Evolutionary conservation across 1,140 invertebrate species (phyloP).

Genomic region (Vanessa tameamea): DNA sequence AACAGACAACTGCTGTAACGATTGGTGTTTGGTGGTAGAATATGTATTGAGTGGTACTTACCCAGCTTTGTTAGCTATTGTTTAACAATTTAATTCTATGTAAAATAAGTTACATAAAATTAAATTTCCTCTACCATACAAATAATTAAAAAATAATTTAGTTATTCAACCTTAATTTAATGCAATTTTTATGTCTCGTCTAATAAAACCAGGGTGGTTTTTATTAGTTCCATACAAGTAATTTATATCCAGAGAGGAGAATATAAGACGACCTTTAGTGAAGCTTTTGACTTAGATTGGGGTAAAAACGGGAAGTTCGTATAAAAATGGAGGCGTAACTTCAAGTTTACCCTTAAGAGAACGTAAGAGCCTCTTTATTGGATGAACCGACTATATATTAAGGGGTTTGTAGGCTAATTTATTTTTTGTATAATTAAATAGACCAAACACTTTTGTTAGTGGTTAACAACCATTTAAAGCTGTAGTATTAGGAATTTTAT

Average conservation of each 20-base stretch:
- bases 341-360: constrained; percentile 3
- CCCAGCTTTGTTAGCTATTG: no score
- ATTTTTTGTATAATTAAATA: constrained; percentile 1
- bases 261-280: constrained; percentile 1
- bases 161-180: not conserved
- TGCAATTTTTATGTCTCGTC: not conserved
- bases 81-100: no score
- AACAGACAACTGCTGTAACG: no score
- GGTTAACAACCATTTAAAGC: no score
- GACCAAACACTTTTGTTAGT: not conserved
- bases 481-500: no score
- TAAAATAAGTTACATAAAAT: no score
- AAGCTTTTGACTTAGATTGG: constrained; percentile 11
- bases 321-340: constrained; percentile 7
- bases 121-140: no score
- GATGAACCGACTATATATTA: not conserved
- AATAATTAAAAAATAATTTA: no score
- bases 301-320: constrained; percentile 13
- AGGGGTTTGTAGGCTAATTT: not conserved
- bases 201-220: not conserved
- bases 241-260: constrained; percentile 1
- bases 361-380: constrained; percentile 10
- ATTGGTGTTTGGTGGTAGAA: no score
- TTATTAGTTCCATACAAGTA: constrained; percentile 1
- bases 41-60: no score